Conservation (phyloP, 2,888 invertebrate species). For the Xanthorhoe designata region DNA sequence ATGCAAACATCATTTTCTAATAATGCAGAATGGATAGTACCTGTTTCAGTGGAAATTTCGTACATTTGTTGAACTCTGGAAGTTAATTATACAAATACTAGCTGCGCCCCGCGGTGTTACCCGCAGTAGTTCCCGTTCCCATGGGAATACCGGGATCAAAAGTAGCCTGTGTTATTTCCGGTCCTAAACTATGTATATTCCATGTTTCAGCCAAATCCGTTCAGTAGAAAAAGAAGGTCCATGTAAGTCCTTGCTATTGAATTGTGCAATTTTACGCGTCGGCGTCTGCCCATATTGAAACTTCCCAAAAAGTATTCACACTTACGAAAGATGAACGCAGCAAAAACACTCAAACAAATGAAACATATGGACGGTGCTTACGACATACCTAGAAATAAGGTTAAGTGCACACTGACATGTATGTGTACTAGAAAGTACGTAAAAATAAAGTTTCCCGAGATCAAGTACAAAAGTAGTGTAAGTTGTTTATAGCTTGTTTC, state of each 20-base stretch:
- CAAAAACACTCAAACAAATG: conserved; percentile 6
- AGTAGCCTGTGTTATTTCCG: too few species aligned
- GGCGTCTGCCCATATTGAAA: conserved; percentile 14
- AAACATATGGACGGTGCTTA: conserved; percentile 3
- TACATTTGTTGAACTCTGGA: too few species aligned
- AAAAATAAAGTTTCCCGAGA: neutral
- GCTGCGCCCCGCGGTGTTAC: too few species aligned
- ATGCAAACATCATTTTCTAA: neutral
- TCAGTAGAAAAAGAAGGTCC: neutral
- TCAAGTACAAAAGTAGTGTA: neutral
- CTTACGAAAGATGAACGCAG: conserved; percentile 2
- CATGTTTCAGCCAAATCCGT: too few species aligned
- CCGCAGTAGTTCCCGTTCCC: too few species aligned
- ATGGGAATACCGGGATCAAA: too few species aligned
- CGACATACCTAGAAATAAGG: conserved; percentile 3
- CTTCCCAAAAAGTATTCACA: neutral
- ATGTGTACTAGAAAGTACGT: neutral
- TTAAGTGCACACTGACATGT: neutral
- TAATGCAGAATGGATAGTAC: too few species aligned
- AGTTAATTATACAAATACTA: too few species aligned
- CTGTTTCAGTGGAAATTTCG: too few species aligned
- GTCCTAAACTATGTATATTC: too few species aligned
- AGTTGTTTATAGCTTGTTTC: too few species aligned
- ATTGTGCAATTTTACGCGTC: conserved; percentile 5
- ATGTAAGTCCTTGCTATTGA: neutral